Base-by-base conservation (phyloP, 2,888 invertebrate genomes). In the Pharmacophagus antenor region DNA sequence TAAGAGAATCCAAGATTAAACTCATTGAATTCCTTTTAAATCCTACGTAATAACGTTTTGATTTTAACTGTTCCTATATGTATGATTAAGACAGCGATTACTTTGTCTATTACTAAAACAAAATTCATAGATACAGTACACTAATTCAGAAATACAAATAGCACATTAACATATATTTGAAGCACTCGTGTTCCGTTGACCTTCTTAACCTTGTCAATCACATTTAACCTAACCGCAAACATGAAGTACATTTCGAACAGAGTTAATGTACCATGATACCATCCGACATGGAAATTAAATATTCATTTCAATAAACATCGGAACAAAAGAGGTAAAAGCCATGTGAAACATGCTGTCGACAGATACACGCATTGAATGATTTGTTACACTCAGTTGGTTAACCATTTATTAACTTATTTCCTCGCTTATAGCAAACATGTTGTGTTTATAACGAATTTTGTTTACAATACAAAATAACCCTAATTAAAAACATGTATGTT, bases 301-400 rank as follows among this genome's bases (percentile, higher is more conserved):
- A 83, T 84, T 77, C 71, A 83, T 83, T 85, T 83, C 76, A 80
- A 81, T 81, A 82, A 83, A 79, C 77, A 78, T 71, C 71, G 65
- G 67, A 71, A 79, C 66, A 69, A 68, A 69, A 65, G 62, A 78
- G 71, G 68, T 72, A 72, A 77, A 77, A 72, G 70, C 70, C 67
- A 71, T 72, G 74, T 78, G 72, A 77, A 82, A 77, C 77, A 71
- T 70, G 66, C 74, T 70, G 76, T 66, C 71, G 70, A 68, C 68
- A 66, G 65, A 67, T 65, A 65, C 48, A 65, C 17, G 56, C 52
- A 63, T 65, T 55, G 62, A 65, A 63, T 69, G 66, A 67, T 67
- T 70, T 69, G 67, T 67, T 66, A 58, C 58, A 52, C 61, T 56
- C 61, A 52, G 60, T 64, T 52, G 62, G 60, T 46, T 62, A 41